Conservation (phyloP, 2,888 invertebrate genomes). For the Nomada flava region DNA sequence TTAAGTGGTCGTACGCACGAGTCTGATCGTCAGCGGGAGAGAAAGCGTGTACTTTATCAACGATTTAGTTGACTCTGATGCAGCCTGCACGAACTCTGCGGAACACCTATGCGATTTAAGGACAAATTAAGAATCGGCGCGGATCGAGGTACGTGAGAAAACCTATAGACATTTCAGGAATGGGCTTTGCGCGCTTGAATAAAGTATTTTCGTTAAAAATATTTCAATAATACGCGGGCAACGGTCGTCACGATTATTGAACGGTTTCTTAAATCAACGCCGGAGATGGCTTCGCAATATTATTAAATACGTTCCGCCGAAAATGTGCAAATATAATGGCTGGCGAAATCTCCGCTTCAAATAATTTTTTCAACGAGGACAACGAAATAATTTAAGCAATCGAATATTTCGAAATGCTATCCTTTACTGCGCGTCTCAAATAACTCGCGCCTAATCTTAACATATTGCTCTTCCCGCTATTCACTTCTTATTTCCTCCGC, state of each 20-base stretch:
- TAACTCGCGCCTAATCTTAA: neutral
- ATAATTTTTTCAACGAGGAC: too few relatives aligned
- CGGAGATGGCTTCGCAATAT: too few relatives aligned
- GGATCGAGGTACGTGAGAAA: slow-evolving; percentile 13
- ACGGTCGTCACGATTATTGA: too few relatives aligned
- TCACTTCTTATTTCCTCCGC: neutral
- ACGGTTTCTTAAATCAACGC: too few relatives aligned
- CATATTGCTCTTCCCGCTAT: neutral
- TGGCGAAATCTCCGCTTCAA: too few relatives aligned
- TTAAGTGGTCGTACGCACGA: slow-evolving; percentile 56
- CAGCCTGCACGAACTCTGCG: neutral
- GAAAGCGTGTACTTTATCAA: slow-evolving; percentile 34
- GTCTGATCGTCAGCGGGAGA: neutral
- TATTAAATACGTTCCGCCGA: too few relatives aligned
- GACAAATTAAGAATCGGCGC: slow-evolving; percentile 19
- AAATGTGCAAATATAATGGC: too few relatives aligned
- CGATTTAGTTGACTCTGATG: slow-evolving; percentile 21
- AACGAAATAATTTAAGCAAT: too few relatives aligned
- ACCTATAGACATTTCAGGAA: neutral
- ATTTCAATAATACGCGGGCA: too few relatives aligned
- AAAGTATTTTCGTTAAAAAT: too few relatives aligned
- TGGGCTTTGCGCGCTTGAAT: neutral
- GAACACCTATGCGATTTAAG: slow-evolving; percentile 33
- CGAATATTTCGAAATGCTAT: too few relatives aligned
- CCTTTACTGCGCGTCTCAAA: too few relatives aligned